Evolutionary conservation across 2,797 vertebrate genomes (phyloP).

Genomic region (Falco novaeseelandiae): DNA sequence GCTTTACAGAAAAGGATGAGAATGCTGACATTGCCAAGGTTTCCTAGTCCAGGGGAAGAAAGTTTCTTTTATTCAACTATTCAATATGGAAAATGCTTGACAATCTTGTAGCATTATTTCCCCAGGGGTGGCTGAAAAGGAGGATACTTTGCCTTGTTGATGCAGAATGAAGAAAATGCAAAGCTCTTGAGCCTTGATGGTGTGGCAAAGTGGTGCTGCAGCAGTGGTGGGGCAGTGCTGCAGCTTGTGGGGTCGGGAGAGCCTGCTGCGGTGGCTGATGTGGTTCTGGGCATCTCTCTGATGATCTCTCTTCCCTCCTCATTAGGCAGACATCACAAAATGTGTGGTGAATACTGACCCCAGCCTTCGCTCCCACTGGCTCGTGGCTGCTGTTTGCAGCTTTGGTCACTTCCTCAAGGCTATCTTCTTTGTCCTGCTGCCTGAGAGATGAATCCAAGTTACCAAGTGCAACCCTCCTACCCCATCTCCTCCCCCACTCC

Average conservation of each 20-base stretch:
- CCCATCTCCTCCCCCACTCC: slow-evolving; percentile 28
- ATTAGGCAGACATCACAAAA: slow-evolving; percentile 88
- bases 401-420: slow-evolving; percentile 93
- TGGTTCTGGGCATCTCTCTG: background rate
- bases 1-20: background rate
- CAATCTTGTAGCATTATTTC: background rate
- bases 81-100: background rate
- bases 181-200: background rate
- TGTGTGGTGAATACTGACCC: slow-evolving; percentile 92
- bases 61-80: background rate
- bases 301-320: background rate
- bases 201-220: background rate
- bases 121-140: background rate
- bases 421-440: slow-evolving; percentile 87
- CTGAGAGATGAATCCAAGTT: slow-evolving; percentile 85
- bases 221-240: rapidly evolving
- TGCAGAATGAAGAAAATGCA: background rate
- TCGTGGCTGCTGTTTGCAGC: slow-evolving; percentile 84
- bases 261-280: rapidly evolving
- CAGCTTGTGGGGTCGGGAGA: background rate
- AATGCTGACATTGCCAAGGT: background rate
- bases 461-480: background rate
- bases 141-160: background rate
- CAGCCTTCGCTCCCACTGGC: slow-evolving; percentile 90
- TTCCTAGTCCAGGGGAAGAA: background rate